These are phyloP conservation scores for Rhagologus leucostigma DNA, from an alignment of 2,113 vertebrate species.

Conservation along the genomic window DNA sequence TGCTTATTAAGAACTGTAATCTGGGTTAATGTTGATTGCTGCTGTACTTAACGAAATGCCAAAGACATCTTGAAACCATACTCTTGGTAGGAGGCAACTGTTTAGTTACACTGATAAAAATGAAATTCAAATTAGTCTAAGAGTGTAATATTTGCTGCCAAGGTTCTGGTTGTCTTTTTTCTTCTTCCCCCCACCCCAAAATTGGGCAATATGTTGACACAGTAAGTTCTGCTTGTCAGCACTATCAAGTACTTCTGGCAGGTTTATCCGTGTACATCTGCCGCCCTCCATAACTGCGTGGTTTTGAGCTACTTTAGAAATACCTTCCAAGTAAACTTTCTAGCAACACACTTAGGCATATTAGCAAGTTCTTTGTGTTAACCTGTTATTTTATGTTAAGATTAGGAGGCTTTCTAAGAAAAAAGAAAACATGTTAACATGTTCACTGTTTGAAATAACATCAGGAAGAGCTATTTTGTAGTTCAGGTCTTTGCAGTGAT, in stretches of 20 bases:
- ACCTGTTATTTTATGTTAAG: background rate
- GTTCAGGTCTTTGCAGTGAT: background rate
- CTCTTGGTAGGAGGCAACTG: background rate
- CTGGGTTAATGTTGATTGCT: background rate
- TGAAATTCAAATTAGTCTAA: background rate
- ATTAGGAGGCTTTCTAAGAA: background rate
- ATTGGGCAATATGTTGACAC: slow-evolving; percentile 35
- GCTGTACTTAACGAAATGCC: background rate
- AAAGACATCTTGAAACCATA: background rate
- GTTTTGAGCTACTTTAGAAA: background rate
- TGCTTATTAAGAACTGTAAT: background rate
- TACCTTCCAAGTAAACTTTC: background rate
- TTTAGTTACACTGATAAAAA: background rate
- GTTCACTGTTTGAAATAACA: background rate
- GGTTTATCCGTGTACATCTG: background rate
- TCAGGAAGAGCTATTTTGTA: background rate
- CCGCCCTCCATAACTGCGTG: background rate
- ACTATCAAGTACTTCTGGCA: slow-evolving; percentile 26
- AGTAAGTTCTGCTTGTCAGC: slow-evolving; percentile 39
- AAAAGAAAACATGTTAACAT: background rate
- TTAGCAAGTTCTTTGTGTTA: background rate
- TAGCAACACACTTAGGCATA: background rate
- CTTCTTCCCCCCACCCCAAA: background rate
- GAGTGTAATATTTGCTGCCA: background rate
- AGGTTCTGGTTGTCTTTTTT: background rate